Evolutionary conservation across 64 coral and sea anemone genomes (phyloP).

Genomic region (Actinia tenebrosa): DNA sequence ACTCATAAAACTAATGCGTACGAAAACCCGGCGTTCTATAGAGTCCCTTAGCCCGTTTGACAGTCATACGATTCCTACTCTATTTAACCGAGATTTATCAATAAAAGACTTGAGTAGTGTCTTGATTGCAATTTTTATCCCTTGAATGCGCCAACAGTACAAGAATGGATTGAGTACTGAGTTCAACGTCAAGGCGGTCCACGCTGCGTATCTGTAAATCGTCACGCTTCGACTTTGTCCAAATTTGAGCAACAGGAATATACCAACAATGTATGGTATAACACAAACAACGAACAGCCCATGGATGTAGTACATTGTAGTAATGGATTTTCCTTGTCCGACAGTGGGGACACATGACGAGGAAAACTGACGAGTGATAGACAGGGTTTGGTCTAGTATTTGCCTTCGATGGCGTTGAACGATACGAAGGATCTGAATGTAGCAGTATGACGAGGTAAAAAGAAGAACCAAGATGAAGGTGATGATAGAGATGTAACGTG

Average conservation of each 20-base stretch:
- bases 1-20: too few species aligned
- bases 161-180: slow-evolving; percentile 1
- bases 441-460: neutral
- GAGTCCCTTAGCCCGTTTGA: too few species aligned
- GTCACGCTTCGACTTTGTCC: neutral
- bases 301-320: slow-evolving; percentile 7
- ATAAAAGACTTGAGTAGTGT: neutral
- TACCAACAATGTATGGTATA: neutral
- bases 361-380: neutral
- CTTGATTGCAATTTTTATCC: neutral
- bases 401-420: slow-evolving; percentile 14
- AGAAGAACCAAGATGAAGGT: neutral
- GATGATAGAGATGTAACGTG: neutral
- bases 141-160: slow-evolving; percentile 7
- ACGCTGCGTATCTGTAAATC: neutral
- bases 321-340: neutral
- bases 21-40: too few species aligned
- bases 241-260: neutral
- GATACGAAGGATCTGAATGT: slow-evolving; percentile 6
- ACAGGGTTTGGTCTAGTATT: slow-evolving; percentile 1
- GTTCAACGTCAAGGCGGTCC: neutral
- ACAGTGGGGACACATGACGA: neutral
- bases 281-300: neutral
- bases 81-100: too few species aligned
- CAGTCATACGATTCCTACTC: too few species aligned